Conservation (phyloP, 2,888 invertebrate genomes). For the Pollenia griseotomentosa region DNA sequence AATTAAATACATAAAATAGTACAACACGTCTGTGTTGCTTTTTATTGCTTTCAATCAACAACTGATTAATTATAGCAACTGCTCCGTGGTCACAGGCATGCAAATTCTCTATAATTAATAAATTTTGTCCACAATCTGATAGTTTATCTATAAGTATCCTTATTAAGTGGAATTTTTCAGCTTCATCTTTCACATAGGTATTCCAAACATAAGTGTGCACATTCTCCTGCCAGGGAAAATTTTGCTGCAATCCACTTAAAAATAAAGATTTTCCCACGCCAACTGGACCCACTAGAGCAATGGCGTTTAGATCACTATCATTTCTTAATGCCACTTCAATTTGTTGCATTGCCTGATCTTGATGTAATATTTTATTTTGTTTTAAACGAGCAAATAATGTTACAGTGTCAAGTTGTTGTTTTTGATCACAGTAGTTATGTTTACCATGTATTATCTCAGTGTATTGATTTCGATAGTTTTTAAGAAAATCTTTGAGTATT, state of each 20-base stretch:
- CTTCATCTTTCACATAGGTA: slow-evolving; percentile 66
- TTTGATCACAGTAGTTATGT: slow-evolving; percentile 78
- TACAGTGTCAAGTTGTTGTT: slow-evolving; percentile 66
- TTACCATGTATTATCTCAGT: slow-evolving; percentile 79
- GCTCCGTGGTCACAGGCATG: slow-evolving; percentile 74
- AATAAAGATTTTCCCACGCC: slow-evolving; percentile 82
- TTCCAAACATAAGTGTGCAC: slow-evolving; percentile 79
- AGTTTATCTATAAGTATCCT: slow-evolving; percentile 74
- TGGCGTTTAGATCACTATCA: slow-evolving; percentile 75
- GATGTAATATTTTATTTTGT: slow-evolving; percentile 75
- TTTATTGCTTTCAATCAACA: slow-evolving; percentile 51
- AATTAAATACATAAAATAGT: slow-evolving; percentile 80
- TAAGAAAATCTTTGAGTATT: slow-evolving; percentile 68
- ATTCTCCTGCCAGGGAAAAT: slow-evolving; percentile 82
- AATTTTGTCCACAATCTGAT: slow-evolving; percentile 81
- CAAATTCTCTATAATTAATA: slow-evolving; percentile 82
- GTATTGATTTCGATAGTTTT: slow-evolving; percentile 78
- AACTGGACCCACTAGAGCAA: slow-evolving; percentile 79
- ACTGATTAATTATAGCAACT: slow-evolving; percentile 76
- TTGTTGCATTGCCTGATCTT: slow-evolving; percentile 76
- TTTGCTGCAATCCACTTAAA: slow-evolving; percentile 75
- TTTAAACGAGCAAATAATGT: slow-evolving; percentile 75
- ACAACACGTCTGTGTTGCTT: slow-evolving; percentile 74
- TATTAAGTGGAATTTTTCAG: slow-evolving; percentile 69
- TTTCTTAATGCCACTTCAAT: slow-evolving; percentile 77